Evolutionary conservation across 1,140 invertebrate species (phyloP), one percentile per base, ranked within the genome.

Genomic region (Drosophila equinoxialis): DNA sequence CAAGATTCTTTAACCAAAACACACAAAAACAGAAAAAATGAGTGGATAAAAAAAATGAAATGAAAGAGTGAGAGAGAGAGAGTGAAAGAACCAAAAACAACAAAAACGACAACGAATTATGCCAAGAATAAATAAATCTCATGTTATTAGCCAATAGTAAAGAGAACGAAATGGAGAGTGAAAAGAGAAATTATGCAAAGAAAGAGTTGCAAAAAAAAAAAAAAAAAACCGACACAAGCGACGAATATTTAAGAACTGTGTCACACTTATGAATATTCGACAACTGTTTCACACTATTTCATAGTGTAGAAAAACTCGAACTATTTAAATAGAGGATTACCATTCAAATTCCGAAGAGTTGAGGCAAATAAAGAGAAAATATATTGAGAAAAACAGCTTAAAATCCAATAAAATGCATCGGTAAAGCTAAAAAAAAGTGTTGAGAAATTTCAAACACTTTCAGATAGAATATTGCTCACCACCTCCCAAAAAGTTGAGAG

Each of bases 1-100:
- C 82, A 87, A 76, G 82, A 66, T 54, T 72, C 77, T 45, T 62
- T 13, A 41, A 37, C 42, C 45, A 79, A 69, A 81, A 60, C n/a
- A 81, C 57, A 55, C 20, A 65, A 62, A 11, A 20, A 17, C 14
- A 48, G 1, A 20, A 65, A 57, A 10, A 13, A 61, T 17, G 10
- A 30, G 11, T 63, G 20, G n/a, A 77, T 37, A 71, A 57, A 69
- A 63, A 63, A 63, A 63, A 7, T 30, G 42, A 63, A 61, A 60
- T 60, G 37, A 76, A 75, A 74, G 57, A 75, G 37, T 62, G 37
- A 70, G 59, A 69, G 61, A 58, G 61, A 58, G 23, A 55, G 42
- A 76, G 75, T 75, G 62, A 62, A 75, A 69, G 17, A 59, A 35
- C 55, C 68, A 68, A 54, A 58, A 66, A 63, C 59, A 39, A 68